Percentiles rank a stretch among this genome's conserved stretches.
Evolutionary conservation across 2,797 vertebrate genomes (phyloP).

Genomic region (Hemibagrus guttatus): DNA sequence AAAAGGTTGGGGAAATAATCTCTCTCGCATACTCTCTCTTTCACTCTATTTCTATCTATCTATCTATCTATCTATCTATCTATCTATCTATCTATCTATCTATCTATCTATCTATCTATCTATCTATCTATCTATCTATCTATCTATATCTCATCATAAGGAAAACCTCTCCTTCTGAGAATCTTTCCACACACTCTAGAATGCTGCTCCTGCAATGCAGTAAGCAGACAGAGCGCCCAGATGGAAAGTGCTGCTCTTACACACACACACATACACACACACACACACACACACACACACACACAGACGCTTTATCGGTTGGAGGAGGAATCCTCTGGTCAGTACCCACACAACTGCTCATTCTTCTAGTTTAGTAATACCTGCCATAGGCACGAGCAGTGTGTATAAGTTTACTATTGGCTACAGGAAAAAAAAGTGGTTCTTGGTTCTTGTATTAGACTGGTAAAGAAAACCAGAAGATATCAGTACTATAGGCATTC

Average conservation of each 20-base stretch:
- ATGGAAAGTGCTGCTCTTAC: conserved; percentile 35
- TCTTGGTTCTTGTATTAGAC: neutral
- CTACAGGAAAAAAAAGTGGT: neutral
- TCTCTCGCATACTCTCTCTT: conserved; percentile 43
- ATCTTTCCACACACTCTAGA: conserved; percentile 41
- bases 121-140: conserved; percentile 23
- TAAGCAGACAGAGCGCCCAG: conserved; percentile 64
- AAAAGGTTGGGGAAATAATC: conserved; percentile 52
- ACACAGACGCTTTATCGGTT: conserved; percentile 8
- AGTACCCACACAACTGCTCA: conserved; percentile 2
- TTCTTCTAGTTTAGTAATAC: neutral
- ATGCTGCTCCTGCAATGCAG: conserved; percentile 73
- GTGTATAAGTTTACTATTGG: neutral
- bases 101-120: conserved; percentile 40
- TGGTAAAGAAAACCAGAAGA: neutral
- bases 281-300: conserved; percentile 26
- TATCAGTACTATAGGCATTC: neutral
- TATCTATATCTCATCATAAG: conserved; percentile 24
- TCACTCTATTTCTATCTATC: neutral
- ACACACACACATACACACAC: conserved; percentile 19
- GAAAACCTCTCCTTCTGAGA: conserved; percentile 9
- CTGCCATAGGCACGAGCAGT: neutral
- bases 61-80: conserved; percentile 39
- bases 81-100: conserved; percentile 20
- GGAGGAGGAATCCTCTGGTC: conserved; percentile 16